Conservation (phyloP, 1,140 invertebrate genomes). For the Drosophila mauritiana region DNA sequence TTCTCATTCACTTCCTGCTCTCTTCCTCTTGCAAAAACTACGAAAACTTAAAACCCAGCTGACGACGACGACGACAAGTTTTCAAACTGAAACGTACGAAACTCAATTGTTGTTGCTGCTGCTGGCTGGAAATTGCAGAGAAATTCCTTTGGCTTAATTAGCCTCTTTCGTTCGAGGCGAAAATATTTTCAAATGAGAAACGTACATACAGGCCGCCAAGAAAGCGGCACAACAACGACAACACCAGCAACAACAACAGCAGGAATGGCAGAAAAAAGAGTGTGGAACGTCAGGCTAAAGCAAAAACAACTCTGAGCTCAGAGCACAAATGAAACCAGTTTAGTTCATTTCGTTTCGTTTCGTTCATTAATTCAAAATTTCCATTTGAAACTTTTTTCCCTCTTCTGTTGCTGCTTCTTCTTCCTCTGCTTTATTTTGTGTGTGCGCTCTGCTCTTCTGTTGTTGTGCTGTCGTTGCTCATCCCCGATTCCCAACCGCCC, state of each 20-base stretch:
- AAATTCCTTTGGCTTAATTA: conserved; percentile 83
- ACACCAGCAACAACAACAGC: conserved; percentile 32
- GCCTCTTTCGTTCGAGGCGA: conserved; percentile 80
- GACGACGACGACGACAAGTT: conserved; percentile 75
- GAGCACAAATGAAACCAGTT: conserved; percentile 82
- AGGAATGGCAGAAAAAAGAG: conserved; percentile 22
- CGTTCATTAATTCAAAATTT: conserved; percentile 84
- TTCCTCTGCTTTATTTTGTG: conserved; percentile 46
- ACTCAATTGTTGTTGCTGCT: conserved; percentile 64
- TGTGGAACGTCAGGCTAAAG: conserved; percentile 26
- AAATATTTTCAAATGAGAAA: conserved; percentile 82
- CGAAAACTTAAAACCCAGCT: conserved; percentile 56
- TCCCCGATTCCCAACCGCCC: conserved; percentile 53
- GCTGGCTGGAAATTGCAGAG: conserved; percentile 74
- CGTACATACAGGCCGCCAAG: conserved; percentile 62
- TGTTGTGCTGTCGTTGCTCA: conserved; percentile 72
- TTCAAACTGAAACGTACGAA: conserved; percentile 56
- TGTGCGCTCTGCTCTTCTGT: conserved; percentile 43
- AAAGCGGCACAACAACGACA: conserved; percentile 73
- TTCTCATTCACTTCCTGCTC: conserved; percentile 61
- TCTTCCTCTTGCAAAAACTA: conserved; percentile 34
- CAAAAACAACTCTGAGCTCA: conserved; percentile 62
- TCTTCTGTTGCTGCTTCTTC: conserved; percentile 35
- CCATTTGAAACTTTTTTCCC: conserved; percentile 81
- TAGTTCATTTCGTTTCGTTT: conserved; percentile 83